Conservation (phyloP, 2,113 vertebrate genomes). For the Notarius lentiginosus region DNA sequence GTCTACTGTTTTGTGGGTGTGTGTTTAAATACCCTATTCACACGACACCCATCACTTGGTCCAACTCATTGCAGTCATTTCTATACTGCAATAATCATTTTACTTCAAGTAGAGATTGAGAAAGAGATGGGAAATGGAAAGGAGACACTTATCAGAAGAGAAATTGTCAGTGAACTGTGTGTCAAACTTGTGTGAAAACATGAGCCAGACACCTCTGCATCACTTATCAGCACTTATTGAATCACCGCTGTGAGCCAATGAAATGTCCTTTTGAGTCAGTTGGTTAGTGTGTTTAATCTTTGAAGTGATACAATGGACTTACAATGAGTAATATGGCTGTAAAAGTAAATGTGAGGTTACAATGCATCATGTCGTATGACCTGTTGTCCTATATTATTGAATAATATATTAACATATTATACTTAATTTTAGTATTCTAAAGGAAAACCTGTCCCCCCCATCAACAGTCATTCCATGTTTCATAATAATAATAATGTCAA, state of each 20-base stretch:
- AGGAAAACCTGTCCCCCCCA: not conserved
- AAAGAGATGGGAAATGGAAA: not conserved
- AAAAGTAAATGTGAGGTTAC: not conserved
- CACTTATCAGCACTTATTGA: conserved; percentile 16
- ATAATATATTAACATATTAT: not conserved
- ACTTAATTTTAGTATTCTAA: not conserved
- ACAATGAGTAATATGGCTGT: not conserved
- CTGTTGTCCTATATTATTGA: not conserved
- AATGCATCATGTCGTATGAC: not conserved
- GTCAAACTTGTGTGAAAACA: not conserved
- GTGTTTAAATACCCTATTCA: not conserved
- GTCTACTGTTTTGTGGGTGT: not conserved
- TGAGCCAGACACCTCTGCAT: not conserved
- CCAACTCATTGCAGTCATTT: not conserved
- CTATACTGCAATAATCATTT: not conserved
- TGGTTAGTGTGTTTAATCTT: conserved; percentile 18
- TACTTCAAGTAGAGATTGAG: not conserved
- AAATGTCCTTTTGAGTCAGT: not conserved
- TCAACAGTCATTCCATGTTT: not conserved
- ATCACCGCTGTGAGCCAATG: conserved; percentile 5
- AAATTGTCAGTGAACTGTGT: not conserved
- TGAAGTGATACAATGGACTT: not conserved
- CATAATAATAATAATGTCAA: too few species aligned
- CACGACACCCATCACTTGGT: not conserved
- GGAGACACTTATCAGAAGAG: not conserved